These are phyloP conservation scores for Peromyscus melanophrys DNA, from an alignment of 2,797 vertebrate species.

Conservation along the genomic window DNA sequence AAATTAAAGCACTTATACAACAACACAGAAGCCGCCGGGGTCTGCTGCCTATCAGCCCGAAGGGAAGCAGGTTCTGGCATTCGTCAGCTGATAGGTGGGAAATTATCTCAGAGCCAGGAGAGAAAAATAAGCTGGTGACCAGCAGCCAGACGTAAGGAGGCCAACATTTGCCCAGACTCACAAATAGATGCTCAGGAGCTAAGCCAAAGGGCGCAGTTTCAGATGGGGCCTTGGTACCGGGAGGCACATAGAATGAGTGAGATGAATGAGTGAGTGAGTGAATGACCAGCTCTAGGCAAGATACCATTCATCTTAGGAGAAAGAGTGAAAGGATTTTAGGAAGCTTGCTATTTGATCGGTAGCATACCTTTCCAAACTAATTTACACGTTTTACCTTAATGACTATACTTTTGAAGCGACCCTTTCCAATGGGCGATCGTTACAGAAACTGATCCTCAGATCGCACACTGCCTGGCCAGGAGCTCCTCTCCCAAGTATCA, in stretches of 20 bases:
- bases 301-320: background rate
- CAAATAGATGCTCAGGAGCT: background rate
- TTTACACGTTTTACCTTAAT: background rate
- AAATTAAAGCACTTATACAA: constrained; percentile 67
- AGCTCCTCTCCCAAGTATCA: background rate
- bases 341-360: background rate
- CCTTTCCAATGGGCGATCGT: background rate
- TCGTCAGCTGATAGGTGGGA: background rate
- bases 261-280: background rate
- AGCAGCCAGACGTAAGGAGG: background rate
- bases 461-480: background rate
- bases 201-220: background rate
- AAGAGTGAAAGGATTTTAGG: background rate
- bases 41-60: constrained; percentile 48
- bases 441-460: background rate
- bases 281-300: background rate
- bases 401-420: constrained; percentile 13
- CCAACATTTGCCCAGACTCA: background rate
- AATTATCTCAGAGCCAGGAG: constrained; percentile 27
- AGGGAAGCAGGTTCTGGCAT: constrained; percentile 26
- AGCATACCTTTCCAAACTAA: constrained; percentile 17
- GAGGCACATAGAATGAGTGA: background rate
- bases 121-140: background rate
- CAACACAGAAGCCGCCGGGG: constrained; percentile 43
- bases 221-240: background rate